Evolutionary conservation across 2,797 vertebrate species (phyloP).

Genomic region (Hypotaenidia philippensis): DNA sequence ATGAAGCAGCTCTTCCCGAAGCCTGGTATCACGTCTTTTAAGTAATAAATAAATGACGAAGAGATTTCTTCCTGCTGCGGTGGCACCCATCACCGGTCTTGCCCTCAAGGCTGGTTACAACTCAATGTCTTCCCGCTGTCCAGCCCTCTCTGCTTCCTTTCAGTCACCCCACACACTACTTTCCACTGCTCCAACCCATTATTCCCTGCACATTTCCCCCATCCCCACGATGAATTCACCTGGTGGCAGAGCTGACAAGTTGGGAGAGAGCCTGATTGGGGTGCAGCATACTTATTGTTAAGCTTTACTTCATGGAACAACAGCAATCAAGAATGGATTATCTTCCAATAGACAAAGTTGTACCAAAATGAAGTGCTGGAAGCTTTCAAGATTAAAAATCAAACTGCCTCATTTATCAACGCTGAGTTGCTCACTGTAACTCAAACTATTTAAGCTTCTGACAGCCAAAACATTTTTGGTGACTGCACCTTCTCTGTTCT

Average conservation of each 20-base stretch:
- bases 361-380: background rate
- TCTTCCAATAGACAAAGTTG: background rate
- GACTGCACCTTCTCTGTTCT: background rate
- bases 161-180: rapidly evolving
- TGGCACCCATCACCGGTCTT: background rate
- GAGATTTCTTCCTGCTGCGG: background rate
- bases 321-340: background rate
- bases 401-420: background rate
- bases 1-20: background rate
- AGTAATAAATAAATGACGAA: too few species aligned
- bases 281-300: background rate
- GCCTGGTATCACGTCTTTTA: background rate
- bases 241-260: background rate
- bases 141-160: background rate
- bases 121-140: background rate
- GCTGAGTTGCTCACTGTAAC: background rate
- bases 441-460: background rate
- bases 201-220: background rate
- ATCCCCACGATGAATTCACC: background rate
- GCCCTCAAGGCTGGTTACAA: background rate
- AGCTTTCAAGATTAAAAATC: background rate
- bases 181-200: background rate
- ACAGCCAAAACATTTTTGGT: background rate
- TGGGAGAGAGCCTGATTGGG: background rate
- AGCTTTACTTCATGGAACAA: background rate